Percentiles rank a stretch among this genome's conserved stretches.
phyloP scores from a whole-genome alignment of 30 jellyfish, hydroid and myxozoan species.

The Cassiopea andromeda region DNA sequence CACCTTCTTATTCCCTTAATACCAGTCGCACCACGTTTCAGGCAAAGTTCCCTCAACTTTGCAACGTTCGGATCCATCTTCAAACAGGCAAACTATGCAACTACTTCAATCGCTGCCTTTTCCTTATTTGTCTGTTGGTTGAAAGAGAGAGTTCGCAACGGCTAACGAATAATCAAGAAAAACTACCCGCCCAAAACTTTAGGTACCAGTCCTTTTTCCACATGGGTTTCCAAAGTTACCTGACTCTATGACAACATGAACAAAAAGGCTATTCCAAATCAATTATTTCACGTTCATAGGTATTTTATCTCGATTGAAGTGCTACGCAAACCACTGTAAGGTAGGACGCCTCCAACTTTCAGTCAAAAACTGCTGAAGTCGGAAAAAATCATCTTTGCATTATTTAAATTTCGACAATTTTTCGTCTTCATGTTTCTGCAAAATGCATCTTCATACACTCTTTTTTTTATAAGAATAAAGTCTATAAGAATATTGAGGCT shows the following conservation, averaged over 20 bases:
- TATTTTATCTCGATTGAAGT: no score
- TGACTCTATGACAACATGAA: background rate
- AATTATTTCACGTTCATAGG: no score
- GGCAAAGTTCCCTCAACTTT: constrained; percentile 73
- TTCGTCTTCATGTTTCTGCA: no score
- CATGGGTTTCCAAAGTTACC: constrained; percentile 15
- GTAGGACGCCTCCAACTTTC: no score
- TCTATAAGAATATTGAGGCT: no score
- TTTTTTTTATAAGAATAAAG: no score
- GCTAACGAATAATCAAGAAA: constrained; percentile 15
- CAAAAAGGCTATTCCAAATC: no score
- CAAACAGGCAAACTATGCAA: background rate
- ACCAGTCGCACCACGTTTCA: constrained; percentile 88
- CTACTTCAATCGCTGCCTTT: background rate
- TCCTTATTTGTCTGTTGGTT: background rate
- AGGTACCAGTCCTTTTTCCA: constrained; percentile 39
- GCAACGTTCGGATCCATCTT: constrained; percentile 53
- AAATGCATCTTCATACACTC: no score
- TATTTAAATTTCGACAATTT: no score
- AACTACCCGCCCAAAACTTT: constrained; percentile 62
- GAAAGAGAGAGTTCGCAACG: constrained; percentile 6
- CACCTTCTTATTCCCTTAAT: constrained; percentile 84
- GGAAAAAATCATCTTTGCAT: no score
- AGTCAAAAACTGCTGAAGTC: no score
- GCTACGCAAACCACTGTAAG: no score